A percentile compares a stretch with the other conserved stretches of the same genome.
Conservation (phyloP, 2,888 invertebrate genomes). For the Trissonchulus latispiculum region DNA sequence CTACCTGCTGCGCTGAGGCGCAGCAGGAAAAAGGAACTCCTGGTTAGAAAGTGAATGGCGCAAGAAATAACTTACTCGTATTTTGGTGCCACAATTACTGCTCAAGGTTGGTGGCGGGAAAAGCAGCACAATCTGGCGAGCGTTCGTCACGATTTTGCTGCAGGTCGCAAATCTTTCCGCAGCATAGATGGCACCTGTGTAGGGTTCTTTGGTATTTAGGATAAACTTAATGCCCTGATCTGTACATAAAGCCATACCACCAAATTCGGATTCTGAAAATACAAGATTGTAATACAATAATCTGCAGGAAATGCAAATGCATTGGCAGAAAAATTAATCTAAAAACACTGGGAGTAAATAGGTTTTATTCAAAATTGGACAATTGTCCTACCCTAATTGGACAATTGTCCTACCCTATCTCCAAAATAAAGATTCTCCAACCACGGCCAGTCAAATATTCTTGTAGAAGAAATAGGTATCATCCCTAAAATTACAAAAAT, state of each 20-base stretch:
- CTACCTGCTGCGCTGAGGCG: too few species aligned
- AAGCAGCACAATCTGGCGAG: slow-evolving; percentile 43
- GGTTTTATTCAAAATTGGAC: not conserved
- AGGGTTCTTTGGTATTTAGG: slow-evolving; percentile 44
- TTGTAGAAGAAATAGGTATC: too few species aligned
- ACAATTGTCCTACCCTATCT: too few species aligned
- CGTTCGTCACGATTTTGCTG: slow-evolving; percentile 42
- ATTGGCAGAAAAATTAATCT: not conserved
- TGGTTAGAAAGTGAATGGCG: too few species aligned
- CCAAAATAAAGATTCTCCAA: too few species aligned
- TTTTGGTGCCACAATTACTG: slow-evolving; percentile 41
- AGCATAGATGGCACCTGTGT: slow-evolving; percentile 44
- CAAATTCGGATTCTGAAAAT: slow-evolving; percentile 42
- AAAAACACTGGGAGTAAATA: not conserved
- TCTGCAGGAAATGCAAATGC: not conserved
- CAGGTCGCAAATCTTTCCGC: slow-evolving; percentile 43
- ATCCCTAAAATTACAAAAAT: too few species aligned
- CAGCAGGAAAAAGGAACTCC: too few species aligned
- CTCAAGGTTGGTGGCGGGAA: slow-evolving; percentile 44
- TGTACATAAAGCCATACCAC: slow-evolving; percentile 44
- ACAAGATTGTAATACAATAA: too few species aligned
- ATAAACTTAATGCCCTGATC: slow-evolving; percentile 45
- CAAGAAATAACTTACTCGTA: slow-evolving; percentile 34
- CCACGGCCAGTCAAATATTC: too few species aligned
- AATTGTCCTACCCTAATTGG: too few species aligned